These are phyloP conservation scores for Glareola pratincola DNA, from an alignment of 2,113 vertebrate genomes.

Conservation along the genomic window DNA sequence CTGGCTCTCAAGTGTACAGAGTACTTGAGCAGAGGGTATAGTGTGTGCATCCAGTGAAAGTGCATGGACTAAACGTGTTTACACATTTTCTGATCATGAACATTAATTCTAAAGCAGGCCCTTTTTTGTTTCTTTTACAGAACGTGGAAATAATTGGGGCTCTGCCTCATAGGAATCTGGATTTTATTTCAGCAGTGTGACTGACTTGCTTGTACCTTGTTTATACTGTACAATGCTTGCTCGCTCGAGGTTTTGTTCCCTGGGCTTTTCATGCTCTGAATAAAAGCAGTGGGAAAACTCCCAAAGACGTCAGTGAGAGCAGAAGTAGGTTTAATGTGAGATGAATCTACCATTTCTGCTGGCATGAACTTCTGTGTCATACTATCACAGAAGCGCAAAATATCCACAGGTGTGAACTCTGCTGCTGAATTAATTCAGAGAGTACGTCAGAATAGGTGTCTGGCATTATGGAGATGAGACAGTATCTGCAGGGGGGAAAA, in stretches of 20 bases:
- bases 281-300: neutral
- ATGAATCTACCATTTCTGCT: neutral
- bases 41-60: neutral
- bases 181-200: neutral
- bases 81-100: neutral
- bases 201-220: neutral
- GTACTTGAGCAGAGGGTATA: neutral
- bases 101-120: neutral
- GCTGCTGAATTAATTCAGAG: accelerated
- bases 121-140: neutral
- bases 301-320: neutral
- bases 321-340: neutral
- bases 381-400: neutral
- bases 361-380: neutral
- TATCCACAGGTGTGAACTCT: neutral
- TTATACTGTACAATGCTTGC: neutral
- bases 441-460: neutral
- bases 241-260: neutral
- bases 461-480: neutral
- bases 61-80: accelerated
- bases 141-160: neutral
- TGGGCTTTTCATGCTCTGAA: neutral
- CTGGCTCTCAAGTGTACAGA: neutral
- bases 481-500: neutral
- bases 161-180: neutral